Evolutionary conservation across 2,797 vertebrate species (phyloP).

Genomic region (Chiloscyllium punctatum): DNA sequence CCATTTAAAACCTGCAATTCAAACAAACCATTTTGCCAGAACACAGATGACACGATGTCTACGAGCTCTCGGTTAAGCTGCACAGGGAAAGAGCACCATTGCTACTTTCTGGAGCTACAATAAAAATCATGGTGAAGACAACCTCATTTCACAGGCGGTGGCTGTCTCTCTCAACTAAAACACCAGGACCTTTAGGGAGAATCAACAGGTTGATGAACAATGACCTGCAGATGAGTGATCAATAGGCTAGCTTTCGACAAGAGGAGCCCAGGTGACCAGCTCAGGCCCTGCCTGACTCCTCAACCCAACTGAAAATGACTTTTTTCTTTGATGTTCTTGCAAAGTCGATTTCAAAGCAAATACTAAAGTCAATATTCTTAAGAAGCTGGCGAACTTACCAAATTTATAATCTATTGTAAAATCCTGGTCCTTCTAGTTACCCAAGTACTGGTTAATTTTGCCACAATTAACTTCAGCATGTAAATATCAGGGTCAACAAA

Average conservation of each 20-base stretch:
- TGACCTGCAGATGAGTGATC: neutral
- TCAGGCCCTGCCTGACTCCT: neutral
- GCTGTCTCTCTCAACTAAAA: neutral
- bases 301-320: neutral
- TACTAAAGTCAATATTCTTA: neutral
- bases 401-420: neutral
- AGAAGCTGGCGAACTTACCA: neutral
- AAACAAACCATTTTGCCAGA: neutral
- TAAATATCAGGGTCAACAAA: neutral
- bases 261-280: neutral
- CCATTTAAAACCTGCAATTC: conserved; percentile 10
- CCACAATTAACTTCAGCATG: neutral
- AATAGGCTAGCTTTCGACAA: neutral
- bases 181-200: neutral
- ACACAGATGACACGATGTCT: neutral
- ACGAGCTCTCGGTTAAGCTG: neutral
- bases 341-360: conserved; percentile 1
- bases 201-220: conserved; percentile 13
- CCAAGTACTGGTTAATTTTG: conserved; percentile 1
- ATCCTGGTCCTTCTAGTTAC: neutral
- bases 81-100: neutral
- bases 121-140: neutral
- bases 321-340: neutral
- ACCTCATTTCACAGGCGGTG: too few species aligned
- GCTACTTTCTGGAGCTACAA: conserved; percentile 3